Evolutionary conservation across 2,888 invertebrate genomes (phyloP).

Genomic region (Pilophorus perplexus): DNA sequence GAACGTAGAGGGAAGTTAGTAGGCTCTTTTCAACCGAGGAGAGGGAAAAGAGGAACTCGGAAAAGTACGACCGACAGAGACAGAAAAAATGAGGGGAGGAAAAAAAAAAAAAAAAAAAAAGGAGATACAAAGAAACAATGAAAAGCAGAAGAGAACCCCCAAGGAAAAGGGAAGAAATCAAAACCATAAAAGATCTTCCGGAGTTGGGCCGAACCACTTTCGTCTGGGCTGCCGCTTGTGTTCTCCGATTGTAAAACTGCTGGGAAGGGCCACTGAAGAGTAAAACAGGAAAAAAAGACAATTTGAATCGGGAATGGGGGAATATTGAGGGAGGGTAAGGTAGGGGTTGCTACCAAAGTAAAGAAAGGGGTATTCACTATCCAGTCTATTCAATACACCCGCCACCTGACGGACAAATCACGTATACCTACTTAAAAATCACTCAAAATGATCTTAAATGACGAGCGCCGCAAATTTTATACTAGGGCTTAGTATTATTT

Average conservation of each 20-base stretch:
- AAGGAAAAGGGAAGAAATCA: slow-evolving; percentile 26
- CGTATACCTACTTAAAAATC: too few relatives aligned
- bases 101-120: not conserved
- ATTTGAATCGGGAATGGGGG: too few relatives aligned
- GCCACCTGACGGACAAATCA: too few relatives aligned
- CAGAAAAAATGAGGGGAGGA: slow-evolving; percentile 10
- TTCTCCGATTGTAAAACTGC: not conserved
- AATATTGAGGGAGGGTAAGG: too few relatives aligned
- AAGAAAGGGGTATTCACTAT: too few relatives aligned
- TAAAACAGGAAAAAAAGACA: too few relatives aligned
- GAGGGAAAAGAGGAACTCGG: not conserved
- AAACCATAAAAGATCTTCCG: slow-evolving; percentile 35
- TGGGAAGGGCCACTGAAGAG: not conserved
- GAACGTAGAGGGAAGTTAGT: not conserved
- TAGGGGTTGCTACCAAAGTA: too few relatives aligned
- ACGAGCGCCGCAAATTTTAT: too few relatives aligned
- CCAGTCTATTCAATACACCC: too few relatives aligned
- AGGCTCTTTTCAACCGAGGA: not conserved
- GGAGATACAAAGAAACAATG: slow-evolving; percentile 33
- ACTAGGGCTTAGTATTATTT: too few relatives aligned
- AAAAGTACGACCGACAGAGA: not conserved
- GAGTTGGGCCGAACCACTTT: slow-evolving; percentile 18
- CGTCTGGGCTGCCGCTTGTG: slow-evolving; percentile 1
- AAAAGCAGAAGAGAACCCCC: not conserved
- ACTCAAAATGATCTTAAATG: too few relatives aligned